Base-by-base conservation (phyloP, 1,140 invertebrate genomes). In the Campoletis sonorensis region DNA sequence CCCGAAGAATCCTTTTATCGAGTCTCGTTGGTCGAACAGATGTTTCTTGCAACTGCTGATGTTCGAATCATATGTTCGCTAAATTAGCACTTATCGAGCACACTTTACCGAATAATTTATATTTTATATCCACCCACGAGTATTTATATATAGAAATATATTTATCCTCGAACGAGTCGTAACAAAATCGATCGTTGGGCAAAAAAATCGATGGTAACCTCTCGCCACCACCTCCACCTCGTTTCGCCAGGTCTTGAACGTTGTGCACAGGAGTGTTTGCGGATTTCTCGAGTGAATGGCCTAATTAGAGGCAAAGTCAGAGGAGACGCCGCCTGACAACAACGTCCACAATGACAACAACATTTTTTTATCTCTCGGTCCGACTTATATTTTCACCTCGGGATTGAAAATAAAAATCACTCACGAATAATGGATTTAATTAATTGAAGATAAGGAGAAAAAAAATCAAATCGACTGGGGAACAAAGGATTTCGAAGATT, bases 261-360 rank as follows among this genome's bases (percentile, higher is more conserved):
- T n/a, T n/a, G n/a, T 18, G n/a, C 18, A 54, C 18, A 54, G 51
- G 16, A 54, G 51, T 18, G 51, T 54, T 54, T 54, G 51, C 51
- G 51, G 75, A 27, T 33, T 64, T 33, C 15, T 77, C 75, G 75
- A 61, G 75, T 77, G 54, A 77, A 77, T 77, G 75, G 51, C 75
- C 75, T 40, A 77, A 77, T 77, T 77, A 64, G 30, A 64, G 54
- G 0, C 27, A n/a, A n/a, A n/a, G n/a, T n/a, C 1, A 33, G 15
- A n/a, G 37, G 61, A 79, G 64, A 49, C 64, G 45, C 61, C 78
- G 78, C 61, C 61, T 71, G 67, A 68, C 61, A 79, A 79, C 78
- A 79, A 79, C 78, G 45, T 64, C 61, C 2, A 26, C 33, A 21
- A 68, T 27, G 21, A 26, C 37, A 51, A 33, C 67, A 33, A 33